Percentiles rank a stretch among this genome's conserved stretches.
Conservation (phyloP, 2,113 vertebrate genomes). For the Lepus timidus region DNA sequence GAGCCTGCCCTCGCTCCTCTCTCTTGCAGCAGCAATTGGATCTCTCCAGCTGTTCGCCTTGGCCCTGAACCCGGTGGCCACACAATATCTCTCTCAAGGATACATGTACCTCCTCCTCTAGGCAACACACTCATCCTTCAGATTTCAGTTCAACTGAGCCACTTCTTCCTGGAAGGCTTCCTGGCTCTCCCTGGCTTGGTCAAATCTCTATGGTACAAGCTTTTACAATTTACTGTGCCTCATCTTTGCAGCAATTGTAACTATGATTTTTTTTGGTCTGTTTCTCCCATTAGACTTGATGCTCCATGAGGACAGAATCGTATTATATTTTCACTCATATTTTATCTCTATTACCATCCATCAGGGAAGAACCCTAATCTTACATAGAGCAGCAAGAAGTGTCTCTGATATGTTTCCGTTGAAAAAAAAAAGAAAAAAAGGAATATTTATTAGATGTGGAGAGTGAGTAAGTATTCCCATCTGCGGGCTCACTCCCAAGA, state of each 20-base stretch:
- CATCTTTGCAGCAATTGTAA: background rate
- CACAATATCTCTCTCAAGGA: background rate
- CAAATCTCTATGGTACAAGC: background rate
- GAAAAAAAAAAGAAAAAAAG: no score
- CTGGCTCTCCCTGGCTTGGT: background rate
- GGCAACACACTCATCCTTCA: background rate
- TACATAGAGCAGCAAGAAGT: background rate
- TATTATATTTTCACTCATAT: background rate
- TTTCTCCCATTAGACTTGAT: background rate
- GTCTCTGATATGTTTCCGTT: background rate
- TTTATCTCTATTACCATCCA: background rate
- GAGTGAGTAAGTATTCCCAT: no score
- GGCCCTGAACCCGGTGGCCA: background rate
- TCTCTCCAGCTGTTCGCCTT: no score
- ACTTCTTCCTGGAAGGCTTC: background rate
- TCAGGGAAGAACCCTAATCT: background rate
- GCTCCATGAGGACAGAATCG: background rate
- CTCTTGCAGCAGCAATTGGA: background rate
- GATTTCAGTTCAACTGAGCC: background rate
- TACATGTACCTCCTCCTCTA: background rate
- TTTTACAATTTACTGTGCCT: background rate
- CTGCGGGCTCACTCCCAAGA: no score
- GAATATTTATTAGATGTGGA: no score
- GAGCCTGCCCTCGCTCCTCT: no score
- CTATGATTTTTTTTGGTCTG: background rate